phyloP scores from a whole-genome alignment of 2,888 invertebrate genomes.

The Maniola hyperantus region DNA sequence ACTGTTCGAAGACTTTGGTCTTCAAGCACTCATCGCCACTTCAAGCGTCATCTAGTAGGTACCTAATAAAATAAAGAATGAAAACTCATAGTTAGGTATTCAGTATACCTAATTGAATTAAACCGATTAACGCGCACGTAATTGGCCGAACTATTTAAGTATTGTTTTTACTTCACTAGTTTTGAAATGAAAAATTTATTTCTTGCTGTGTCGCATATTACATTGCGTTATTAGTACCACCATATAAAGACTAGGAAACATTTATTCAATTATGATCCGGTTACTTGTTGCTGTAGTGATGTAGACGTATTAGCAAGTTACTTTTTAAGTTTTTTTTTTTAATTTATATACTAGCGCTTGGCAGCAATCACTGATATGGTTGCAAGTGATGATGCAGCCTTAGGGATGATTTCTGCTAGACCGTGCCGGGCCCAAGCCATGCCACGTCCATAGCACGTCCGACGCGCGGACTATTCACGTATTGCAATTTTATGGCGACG shows the following conservation, averaged over 20 bases:
- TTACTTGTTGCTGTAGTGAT: constrained; percentile 4
- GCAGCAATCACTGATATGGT: no score
- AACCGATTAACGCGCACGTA: constrained; percentile 9
- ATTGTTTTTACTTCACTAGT: constrained; percentile 5
- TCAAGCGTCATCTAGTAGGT: no score
- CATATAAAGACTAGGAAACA: constrained; percentile 32
- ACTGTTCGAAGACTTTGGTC: no score
- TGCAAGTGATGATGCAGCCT: no score
- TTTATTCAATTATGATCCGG: constrained; percentile 24
- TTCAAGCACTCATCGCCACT: no score
- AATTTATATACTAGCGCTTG: no score
- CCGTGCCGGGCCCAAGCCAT: no score
- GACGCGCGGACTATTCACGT: no score
- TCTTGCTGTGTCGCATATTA: constrained; percentile 29
- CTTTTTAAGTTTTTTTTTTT: not conserved
- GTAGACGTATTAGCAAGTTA: not conserved
- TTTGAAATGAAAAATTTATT: constrained; percentile 14
- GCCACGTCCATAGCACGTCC: no score
- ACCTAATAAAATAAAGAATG: no score
- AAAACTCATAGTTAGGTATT: not conserved
- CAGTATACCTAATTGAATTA: constrained; percentile 1
- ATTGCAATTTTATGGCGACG: no score
- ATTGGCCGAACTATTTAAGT: not conserved
- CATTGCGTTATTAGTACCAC: constrained; percentile 42
- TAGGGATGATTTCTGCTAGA: no score